These are phyloP conservation scores for Dichetophora obliterata DNA, from an alignment of 2,888 invertebrate genomes.

Conservation along the genomic window DNA sequence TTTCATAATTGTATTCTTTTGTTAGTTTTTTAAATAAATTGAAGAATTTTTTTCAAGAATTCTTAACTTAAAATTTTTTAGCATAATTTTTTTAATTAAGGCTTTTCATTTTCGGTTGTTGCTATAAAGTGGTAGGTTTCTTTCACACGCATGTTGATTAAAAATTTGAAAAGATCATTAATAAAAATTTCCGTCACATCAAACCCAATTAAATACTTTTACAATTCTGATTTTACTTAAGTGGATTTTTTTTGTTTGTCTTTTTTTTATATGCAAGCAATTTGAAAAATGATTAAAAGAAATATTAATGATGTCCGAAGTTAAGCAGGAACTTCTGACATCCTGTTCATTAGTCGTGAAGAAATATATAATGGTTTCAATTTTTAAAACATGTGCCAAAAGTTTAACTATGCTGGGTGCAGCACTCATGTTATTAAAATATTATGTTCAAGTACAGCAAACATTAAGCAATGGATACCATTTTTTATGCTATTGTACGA, in stretches of 20 bases:
- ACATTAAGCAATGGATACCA: too few relatives aligned
- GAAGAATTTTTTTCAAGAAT: not conserved
- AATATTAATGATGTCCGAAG: conserved; percentile 18
- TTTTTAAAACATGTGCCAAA: not conserved
- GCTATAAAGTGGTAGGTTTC: too few relatives aligned
- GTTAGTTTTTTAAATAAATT: not conserved
- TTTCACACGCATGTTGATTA: not conserved
- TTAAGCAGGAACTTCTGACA: not conserved
- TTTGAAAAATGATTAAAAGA: conserved; percentile 15
- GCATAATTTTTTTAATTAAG: not conserved
- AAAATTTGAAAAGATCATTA: not conserved
- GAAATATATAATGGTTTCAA: not conserved
- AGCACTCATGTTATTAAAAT: too few relatives aligned
- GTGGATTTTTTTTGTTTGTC: not conserved
- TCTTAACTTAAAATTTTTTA: not conserved
- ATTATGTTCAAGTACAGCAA: too few relatives aligned
- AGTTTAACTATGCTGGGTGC: too few relatives aligned
- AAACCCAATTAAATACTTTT: not conserved
- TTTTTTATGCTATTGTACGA: too few relatives aligned
- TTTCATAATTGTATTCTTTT: too few relatives aligned
- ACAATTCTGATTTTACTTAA: not conserved
- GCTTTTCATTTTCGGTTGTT: not conserved
- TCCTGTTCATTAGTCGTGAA: not conserved
- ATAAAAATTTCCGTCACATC: not conserved
- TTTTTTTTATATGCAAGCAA: not conserved